phyloP scores from a whole-genome alignment of 1,140 invertebrate genomes.

The Bicyclus anynana region DNA sequence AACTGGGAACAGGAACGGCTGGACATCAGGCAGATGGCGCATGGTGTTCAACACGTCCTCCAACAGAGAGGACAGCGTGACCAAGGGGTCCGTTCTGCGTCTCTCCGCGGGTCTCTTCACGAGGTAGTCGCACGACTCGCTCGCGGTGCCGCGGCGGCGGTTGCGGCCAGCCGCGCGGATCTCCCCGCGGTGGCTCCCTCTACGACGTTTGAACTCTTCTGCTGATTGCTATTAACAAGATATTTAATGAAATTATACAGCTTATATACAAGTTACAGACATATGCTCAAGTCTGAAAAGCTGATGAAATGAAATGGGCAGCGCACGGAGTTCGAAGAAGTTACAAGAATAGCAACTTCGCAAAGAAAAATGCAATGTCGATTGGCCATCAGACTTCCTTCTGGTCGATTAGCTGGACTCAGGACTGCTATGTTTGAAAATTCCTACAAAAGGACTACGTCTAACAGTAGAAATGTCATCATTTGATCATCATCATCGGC shows the following conservation, averaged over 20 bases:
- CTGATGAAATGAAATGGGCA: too few species aligned
- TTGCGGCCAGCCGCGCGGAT: slow-evolving; percentile 86
- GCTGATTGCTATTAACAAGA: slow-evolving; percentile 79
- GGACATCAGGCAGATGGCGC: slow-evolving; percentile 93
- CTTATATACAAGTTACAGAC: too few species aligned
- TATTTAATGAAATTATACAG: not conserved
- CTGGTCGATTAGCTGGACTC: too few species aligned
- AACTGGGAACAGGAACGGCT: slow-evolving; percentile 96
- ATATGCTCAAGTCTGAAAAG: too few species aligned
- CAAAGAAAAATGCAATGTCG: too few species aligned
- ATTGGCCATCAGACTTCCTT: too few species aligned
- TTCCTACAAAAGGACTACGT: too few species aligned
- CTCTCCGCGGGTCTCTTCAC: slow-evolving; percentile 94
- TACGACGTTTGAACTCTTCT: slow-evolving; percentile 87
- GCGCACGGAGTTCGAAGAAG: too few species aligned
- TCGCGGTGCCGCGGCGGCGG: slow-evolving; percentile 78
- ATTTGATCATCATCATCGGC: too few species aligned
- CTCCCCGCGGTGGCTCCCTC: slow-evolving; percentile 88
- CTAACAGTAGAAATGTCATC: too few species aligned
- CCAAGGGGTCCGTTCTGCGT: slow-evolving; percentile 95
- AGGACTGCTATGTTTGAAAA: too few species aligned
- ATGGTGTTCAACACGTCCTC: slow-evolving; percentile 97
- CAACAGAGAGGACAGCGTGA: slow-evolving; percentile 94
- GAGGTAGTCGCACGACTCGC: slow-evolving; percentile 91
- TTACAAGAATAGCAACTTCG: too few species aligned